phyloP scores from a whole-genome alignment of 2,888 invertebrate genomes.

The Lepidochrysops patricia region DNA sequence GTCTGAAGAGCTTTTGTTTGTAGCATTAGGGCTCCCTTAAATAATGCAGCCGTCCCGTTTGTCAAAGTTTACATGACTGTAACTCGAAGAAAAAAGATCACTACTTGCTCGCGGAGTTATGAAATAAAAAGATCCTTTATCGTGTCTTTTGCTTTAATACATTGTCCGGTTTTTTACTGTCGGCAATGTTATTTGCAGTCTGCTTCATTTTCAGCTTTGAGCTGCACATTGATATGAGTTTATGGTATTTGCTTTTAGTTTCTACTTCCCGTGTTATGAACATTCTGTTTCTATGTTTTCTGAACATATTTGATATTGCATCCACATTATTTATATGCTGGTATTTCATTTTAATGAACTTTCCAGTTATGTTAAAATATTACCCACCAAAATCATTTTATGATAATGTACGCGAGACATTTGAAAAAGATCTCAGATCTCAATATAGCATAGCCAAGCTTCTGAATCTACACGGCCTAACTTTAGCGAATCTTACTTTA shows the following conservation, averaged over 20 bases:
- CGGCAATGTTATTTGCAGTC: not conserved
- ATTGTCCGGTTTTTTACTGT: not conserved
- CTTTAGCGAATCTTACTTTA: too few species aligned
- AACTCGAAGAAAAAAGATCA: not conserved
- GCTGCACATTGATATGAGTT: not conserved
- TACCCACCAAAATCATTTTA: too few species aligned
- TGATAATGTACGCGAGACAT: too few species aligned
- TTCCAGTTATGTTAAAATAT: too few species aligned
- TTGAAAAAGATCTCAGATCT: too few species aligned
- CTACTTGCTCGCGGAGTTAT: not conserved
- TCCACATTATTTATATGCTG: too few species aligned
- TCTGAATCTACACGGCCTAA: too few species aligned
- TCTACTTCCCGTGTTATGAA: not conserved
- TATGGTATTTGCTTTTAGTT: not conserved
- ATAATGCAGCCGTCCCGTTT: conserved; percentile 8
- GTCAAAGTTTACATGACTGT: conserved; percentile 8
- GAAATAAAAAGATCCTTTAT: not conserved
- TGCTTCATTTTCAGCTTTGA: not conserved
- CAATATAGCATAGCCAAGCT: too few species aligned
- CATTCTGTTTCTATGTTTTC: not conserved
- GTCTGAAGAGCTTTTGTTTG: conserved; percentile 10
- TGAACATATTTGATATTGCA: too few species aligned
- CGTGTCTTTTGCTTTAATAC: not conserved
- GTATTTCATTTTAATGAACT: too few species aligned
- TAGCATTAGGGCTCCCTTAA: not conserved